Conservation (phyloP, 53 echinoderm and acorn worm genomes). For the Holothuria leucospilota region DNA sequence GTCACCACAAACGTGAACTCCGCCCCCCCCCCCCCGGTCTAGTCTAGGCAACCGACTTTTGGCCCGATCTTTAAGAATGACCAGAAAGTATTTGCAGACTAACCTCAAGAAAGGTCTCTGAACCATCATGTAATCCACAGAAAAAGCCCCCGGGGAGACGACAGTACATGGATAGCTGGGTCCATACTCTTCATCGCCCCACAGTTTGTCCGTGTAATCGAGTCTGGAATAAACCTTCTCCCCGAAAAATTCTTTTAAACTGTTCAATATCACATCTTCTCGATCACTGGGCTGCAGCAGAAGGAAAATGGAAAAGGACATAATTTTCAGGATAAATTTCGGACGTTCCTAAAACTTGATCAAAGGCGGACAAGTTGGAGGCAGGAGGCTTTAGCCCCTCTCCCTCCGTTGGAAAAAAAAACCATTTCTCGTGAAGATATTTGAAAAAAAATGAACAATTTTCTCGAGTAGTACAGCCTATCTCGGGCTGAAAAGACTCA, state of each 20-base stretch:
- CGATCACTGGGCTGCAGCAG: slow-evolving; percentile 74
- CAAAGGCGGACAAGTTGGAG: too few species aligned
- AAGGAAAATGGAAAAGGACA: not conserved
- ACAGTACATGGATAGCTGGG: slow-evolving; percentile 55
- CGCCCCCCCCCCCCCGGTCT: too few species aligned
- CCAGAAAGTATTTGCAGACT: not conserved
- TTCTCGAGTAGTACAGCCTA: too few species aligned
- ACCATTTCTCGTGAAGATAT: too few species aligned
- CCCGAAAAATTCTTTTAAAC: slow-evolving; percentile 70
- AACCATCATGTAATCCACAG: slow-evolving; percentile 59
- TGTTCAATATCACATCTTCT: slow-evolving; percentile 68
- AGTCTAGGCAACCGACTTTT: too few species aligned
- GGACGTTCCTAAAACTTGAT: too few species aligned
- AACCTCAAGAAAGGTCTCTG: slow-evolving; percentile 73
- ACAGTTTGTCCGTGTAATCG: slow-evolving; percentile 85
- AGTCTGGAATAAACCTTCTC: slow-evolving; percentile 67
- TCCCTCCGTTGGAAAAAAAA: too few species aligned
- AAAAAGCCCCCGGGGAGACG: slow-evolving; percentile 69
- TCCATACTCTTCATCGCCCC: slow-evolving; percentile 63
- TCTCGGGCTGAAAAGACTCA: too few species aligned
- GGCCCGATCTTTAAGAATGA: not conserved
- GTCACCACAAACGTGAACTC: too few species aligned
- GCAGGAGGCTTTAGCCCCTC: too few species aligned
- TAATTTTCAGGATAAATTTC: too few species aligned
- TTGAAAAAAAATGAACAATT: too few species aligned